Conservation (phyloP, 2,113 vertebrate genomes). For the Nesospiza acunhae region DNA sequence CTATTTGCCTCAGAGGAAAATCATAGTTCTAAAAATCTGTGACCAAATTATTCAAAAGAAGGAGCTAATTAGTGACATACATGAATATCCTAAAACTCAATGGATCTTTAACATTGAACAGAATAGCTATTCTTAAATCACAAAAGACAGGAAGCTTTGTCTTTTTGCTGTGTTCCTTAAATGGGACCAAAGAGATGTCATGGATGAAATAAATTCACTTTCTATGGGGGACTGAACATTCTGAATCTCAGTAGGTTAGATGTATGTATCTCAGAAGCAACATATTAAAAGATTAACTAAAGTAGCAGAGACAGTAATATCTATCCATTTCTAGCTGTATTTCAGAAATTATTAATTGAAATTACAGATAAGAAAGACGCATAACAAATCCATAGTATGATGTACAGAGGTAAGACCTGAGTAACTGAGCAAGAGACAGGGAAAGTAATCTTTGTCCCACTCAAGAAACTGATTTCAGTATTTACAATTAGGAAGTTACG, state of each 20-base stretch:
- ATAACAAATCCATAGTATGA: not conserved
- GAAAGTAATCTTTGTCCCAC: not conserved
- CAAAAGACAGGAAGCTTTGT: not conserved
- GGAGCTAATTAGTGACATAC: not conserved
- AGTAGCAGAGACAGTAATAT: not conserved
- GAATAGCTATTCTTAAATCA: not conserved
- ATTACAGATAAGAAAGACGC: not conserved
- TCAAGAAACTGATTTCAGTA: slow-evolving; percentile 22
- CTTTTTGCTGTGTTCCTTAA: not conserved
- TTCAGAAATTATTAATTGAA: not conserved
- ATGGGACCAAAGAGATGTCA: not conserved
- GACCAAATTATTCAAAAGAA: not conserved
- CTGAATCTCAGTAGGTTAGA: not conserved
- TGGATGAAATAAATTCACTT: not conserved
- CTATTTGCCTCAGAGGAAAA: not conserved
- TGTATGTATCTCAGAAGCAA: not conserved
- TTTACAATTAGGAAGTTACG: slow-evolving; percentile 27
- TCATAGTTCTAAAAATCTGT: not conserved
- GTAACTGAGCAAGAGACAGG: not conserved
- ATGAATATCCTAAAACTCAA: not conserved
- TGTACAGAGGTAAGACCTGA: not conserved
- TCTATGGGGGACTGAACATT: not conserved
- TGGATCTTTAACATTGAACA: not conserved
- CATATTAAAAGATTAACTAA: not conserved
- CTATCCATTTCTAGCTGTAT: not conserved